Evolutionary conservation across 2,888 invertebrate genomes (phyloP).

Genomic region (Ctenicera cuprea): DNA sequence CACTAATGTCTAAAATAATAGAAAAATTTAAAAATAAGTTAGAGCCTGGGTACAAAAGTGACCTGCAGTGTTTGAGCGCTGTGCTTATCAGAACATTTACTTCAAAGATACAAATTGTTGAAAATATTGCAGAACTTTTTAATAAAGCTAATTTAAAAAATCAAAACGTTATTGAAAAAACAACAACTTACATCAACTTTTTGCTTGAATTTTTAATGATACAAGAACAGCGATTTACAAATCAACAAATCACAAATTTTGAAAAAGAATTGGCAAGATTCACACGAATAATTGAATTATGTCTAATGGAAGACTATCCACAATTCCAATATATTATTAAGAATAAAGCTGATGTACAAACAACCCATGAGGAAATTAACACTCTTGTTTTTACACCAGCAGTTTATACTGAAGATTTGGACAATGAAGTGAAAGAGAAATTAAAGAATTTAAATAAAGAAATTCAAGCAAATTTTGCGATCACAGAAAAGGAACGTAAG

Average conservation of each 20-base stretch:
- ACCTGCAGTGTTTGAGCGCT: constrained; percentile 20
- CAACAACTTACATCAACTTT: constrained; percentile 54
- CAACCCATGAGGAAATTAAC: constrained; percentile 31
- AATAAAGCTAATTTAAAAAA: constrained; percentile 32
- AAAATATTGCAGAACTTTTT: constrained; percentile 54
- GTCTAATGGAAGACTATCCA: constrained; percentile 35
- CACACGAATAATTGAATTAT: constrained; percentile 61
- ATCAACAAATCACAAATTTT: constrained; percentile 66
- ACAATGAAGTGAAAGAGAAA: constrained; percentile 53
- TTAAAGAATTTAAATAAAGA: constrained; percentile 50
- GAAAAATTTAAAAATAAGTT: constrained; percentile 35
- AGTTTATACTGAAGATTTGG: constrained; percentile 52
- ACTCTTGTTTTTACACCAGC: constrained; percentile 49
- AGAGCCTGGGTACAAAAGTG: constrained; percentile 38
- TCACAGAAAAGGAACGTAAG: constrained; percentile 72
- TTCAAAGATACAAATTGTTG: constrained; percentile 59
- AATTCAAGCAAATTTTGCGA: constrained; percentile 55
- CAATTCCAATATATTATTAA: neutral
- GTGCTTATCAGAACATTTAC: constrained; percentile 39
- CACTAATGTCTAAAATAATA: neutral
- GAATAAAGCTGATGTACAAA: neutral
- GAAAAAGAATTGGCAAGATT: constrained; percentile 64
- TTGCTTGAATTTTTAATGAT: constrained; percentile 55
- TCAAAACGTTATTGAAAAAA: constrained; percentile 27
- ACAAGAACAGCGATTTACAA: constrained; percentile 60